Evolutionary conservation across 2,888 invertebrate genomes (phyloP).

Genomic region (Dorcus parallelipipedus): DNA sequence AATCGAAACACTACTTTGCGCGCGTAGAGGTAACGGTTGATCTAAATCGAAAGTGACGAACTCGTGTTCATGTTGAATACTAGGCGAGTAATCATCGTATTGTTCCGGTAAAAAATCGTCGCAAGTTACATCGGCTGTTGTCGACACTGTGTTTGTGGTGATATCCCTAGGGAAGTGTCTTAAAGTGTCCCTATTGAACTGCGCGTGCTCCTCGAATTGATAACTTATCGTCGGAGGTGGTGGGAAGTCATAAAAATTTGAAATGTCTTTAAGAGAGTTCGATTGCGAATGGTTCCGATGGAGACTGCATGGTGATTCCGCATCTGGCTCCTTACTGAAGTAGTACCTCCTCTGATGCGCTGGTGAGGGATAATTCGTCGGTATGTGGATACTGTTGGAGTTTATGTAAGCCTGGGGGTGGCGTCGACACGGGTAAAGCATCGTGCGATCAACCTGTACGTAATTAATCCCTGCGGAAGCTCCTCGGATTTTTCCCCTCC

Average conservation of each 20-base stretch:
- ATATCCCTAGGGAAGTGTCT: constrained; percentile 56
- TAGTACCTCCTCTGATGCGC: constrained; percentile 61
- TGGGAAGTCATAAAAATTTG: constrained; percentile 62
- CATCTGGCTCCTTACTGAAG: constrained; percentile 58
- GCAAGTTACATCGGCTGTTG: constrained; percentile 58
- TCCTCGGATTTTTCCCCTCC: constrained; percentile 53
- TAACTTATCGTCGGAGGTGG: constrained; percentile 64
- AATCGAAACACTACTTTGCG: constrained; percentile 42
- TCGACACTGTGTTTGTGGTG: constrained; percentile 67
- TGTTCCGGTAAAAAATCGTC: constrained; percentile 43
- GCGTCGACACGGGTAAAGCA: constrained; percentile 48
- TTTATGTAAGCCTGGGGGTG: constrained; percentile 50
- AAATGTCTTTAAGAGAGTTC: constrained; percentile 58
- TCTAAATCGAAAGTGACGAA: constrained; percentile 69
- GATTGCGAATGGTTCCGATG: constrained; percentile 48
- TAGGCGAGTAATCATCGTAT: constrained; percentile 56
- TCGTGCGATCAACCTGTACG: constrained; percentile 37
- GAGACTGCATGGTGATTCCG: constrained; percentile 55
- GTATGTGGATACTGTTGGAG: constrained; percentile 45
- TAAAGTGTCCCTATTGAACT: constrained; percentile 33
- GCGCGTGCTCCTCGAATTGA: constrained; percentile 53
- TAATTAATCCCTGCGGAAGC: constrained; percentile 38
- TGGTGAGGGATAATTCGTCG: constrained; percentile 46
- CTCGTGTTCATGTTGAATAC: constrained; percentile 59
- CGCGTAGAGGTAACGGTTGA: constrained; percentile 49